Percentiles rank a stretch among this genome's conserved stretches.
Evolutionary conservation across 1,140 invertebrate species (phyloP).

Genomic region (Steinernema khuongi): DNA sequence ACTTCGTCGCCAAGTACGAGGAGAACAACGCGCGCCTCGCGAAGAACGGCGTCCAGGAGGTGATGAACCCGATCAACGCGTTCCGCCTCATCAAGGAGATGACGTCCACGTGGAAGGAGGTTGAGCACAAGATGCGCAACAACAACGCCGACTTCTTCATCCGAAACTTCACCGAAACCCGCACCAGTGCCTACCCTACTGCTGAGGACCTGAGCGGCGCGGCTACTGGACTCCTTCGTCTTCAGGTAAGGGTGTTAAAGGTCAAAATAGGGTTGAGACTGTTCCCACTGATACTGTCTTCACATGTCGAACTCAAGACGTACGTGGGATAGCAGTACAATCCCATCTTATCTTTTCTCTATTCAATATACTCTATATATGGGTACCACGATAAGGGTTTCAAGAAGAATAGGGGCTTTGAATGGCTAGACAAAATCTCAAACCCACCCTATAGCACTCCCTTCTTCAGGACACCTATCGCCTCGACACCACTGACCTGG

Average conservation of each 20-base stretch:
- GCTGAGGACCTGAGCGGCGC: constrained; percentile 79
- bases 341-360: no score
- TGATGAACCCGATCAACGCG: constrained; percentile 84
- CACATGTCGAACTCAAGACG: no score
- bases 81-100: constrained; percentile 84
- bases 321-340: no score
- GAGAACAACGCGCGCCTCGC: constrained; percentile 23
- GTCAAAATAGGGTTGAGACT: no score
- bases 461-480: constrained; percentile 95
- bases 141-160: constrained; percentile 42
- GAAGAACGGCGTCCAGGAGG: constrained; percentile 30
- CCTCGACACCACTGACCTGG: constrained; percentile 79
- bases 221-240: constrained; percentile 80
- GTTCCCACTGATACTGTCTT: no score
- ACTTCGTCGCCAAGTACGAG: constrained; percentile 27
- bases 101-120: constrained; percentile 69
- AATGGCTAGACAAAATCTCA: no score
- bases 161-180: constrained; percentile 44
- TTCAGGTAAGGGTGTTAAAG: no score
- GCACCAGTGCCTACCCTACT: constrained; percentile 38
- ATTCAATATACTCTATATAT: no score
- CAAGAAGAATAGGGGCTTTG: no score
- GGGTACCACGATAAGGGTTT: no score
- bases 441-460: no score
- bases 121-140: constrained; percentile 35